Percentiles rank a stretch among this genome's conserved stretches.
These are phyloP conservation scores for Micropoecilia bifurca DNA, from an alignment of 2,797 vertebrate species.

Conservation along the genomic window DNA sequence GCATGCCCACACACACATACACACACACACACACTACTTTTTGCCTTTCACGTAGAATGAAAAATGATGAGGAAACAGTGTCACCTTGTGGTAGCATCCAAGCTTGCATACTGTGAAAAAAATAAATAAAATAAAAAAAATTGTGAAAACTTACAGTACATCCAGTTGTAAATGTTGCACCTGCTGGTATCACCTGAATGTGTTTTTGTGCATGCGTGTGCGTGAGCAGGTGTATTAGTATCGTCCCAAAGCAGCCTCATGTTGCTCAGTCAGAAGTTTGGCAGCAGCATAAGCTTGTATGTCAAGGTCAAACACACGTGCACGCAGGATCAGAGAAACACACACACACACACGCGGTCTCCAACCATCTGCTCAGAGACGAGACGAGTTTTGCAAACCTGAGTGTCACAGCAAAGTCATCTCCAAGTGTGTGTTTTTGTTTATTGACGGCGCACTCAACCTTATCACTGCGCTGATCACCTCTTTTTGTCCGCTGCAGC, in stretches of 20 bases:
- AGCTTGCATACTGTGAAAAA: not conserved
- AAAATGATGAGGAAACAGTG: constrained; percentile 66
- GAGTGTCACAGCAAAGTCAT: constrained; percentile 53
- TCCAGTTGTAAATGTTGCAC: constrained; percentile 18
- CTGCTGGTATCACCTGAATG: constrained; percentile 19
- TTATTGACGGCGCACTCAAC: constrained; percentile 18
- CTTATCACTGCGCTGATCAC: constrained; percentile 41
- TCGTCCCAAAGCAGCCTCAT: constrained; percentile 36
- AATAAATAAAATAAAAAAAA: too few relatives aligned
- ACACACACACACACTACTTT: constrained; percentile 1
- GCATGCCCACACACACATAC: not conserved
- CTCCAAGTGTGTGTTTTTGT: constrained; percentile 32
- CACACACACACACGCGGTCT: constrained; percentile 39
- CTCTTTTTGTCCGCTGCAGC: constrained; percentile 15
- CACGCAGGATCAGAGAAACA: constrained; percentile 30
- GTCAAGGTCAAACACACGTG: constrained; percentile 65
- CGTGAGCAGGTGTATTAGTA: constrained; percentile 25
- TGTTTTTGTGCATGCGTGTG: constrained; percentile 28
- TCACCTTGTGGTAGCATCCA: constrained; percentile 56
- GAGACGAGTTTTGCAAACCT: constrained; percentile 50
- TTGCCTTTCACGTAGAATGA: not conserved
- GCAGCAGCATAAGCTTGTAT: constrained; percentile 40
- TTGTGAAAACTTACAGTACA: constrained; percentile 14
- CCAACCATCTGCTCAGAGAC: constrained; percentile 73
- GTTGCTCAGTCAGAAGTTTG: constrained; percentile 61